Evolutionary conservation across 2,888 invertebrate genomes (phyloP), one percentile per base, ranked within the genome.

Genomic region (Drosophila formosana): DNA sequence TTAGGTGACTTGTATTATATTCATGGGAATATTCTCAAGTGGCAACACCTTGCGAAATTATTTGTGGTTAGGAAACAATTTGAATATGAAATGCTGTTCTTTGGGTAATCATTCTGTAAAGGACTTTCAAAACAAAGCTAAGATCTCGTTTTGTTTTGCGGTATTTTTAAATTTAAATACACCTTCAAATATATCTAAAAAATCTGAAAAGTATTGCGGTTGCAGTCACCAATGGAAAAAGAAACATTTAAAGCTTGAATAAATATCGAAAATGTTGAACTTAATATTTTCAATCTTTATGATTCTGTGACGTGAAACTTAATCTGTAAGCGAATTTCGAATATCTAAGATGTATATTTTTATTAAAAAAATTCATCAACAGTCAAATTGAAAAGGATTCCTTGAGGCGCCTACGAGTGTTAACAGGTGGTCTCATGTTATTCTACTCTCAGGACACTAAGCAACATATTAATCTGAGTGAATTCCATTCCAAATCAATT

Each of bases 11-110:
- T 57, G 32, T 26, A 28, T 18, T 39, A 26, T 13, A 34, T 45
- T 32, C 4, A 58, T 84, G 85, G 75, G 82, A 79, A 81, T 32
- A 11, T 78, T 66, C 53, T 50, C 78, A 69, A 66, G 51, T 61
- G 62, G 32, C 34, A 26, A n/a, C 66, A 52, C 13, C 8, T 64
- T 57, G 73, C 25, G 6, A 34, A 46, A 64, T 43, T 11, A 30
- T 39, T 52, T 30, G 46, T 52, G 41, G 39, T 45, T 28, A 23
- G 26, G 46, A 41, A 41, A 30, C 51, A 53, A 80, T 83, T 86
- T 86, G 18, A 43, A 80, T 66, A 52, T 67, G 41, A 61, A 80
- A 82, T 62, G 41, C n/a, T 8, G 26, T 46, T 1, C 18, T 18
- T 1, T 41, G 39, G 6, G 11, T n/a, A n/a, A 37, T 37, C 9